Percentiles rank a stretch among this genome's conserved stretches.
phyloP scores from a whole-genome alignment of 2,113 vertebrate genomes.

The Erinaceus europaeus region DNA sequence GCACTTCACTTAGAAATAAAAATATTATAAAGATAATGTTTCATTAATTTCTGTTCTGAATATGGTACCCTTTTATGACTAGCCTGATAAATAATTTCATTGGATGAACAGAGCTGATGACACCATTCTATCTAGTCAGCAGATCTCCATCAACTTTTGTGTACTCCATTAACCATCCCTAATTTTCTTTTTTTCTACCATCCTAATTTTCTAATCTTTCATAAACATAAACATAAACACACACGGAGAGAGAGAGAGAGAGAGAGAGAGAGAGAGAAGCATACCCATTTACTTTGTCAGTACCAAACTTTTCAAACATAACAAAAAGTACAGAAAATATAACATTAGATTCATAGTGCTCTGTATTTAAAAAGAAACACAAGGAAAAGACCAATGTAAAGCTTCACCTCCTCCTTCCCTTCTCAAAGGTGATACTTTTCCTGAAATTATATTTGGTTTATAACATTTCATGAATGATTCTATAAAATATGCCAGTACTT shows the following conservation, averaged over 20 bases:
- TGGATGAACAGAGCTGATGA: not conserved
- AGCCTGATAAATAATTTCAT: conserved; percentile 19
- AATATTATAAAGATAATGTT: not conserved
- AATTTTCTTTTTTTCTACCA: not conserved
- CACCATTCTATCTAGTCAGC: not conserved
- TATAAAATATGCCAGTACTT: not conserved
- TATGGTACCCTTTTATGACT: not conserved
- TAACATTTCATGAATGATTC: conserved; percentile 12
- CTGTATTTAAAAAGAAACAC: conserved; percentile 14
- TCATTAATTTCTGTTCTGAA: conserved; percentile 30
- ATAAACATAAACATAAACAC: not conserved
- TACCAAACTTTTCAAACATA: not conserved
- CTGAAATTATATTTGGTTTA: not conserved
- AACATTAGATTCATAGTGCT: not conserved
- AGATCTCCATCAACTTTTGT: not conserved
- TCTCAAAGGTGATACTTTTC: not conserved
- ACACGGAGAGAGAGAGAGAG: no score
- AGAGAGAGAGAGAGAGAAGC: no score
- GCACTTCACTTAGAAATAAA: conserved; percentile 30
- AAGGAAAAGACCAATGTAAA: not conserved
- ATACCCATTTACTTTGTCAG: not conserved
- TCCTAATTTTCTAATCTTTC: not conserved
- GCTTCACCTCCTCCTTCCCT: not conserved
- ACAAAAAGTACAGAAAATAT: not conserved
- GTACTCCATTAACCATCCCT: no score